Base-by-base conservation (phyloP, 2,888 invertebrate genomes). In the Cryptocephalus moraei region DNA sequence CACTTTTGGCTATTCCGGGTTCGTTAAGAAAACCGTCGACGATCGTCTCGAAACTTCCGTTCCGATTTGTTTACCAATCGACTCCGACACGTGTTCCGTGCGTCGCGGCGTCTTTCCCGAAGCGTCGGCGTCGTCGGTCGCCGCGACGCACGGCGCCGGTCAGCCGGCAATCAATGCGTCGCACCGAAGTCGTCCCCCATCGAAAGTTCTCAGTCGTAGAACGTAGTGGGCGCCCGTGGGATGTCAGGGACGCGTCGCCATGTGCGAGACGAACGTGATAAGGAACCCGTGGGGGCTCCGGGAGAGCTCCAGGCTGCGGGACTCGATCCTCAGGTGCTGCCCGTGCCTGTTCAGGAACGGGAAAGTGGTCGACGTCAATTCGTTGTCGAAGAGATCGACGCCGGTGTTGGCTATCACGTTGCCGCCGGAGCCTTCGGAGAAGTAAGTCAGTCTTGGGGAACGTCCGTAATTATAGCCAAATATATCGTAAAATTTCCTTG, bases 331-430 rank as follows among this genome's bases (percentile, higher is more conserved):
- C n/a, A 52, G 49, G 40, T 63, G 61, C 48, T 62, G 61, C 48
- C 48, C 55, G 32, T 60, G 59, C 32, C 13, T 54, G 33, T 58
- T 54, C 43, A 52, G 45, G 33, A 53, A 41, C 9, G 43, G 52
- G 13, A 60, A 57, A 51, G 50, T 60, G n/a, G 51, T 52, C 34
- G 60, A 61, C 48, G 47, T 47, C 9, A 44, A 45, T 47, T 43
- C 41, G 33, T 10, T 40, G 10, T 44, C 50, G 9, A 57, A 53
- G 39, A 50, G 14, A 13, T 51, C 55, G 3, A 66, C 68, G 9
- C 69, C 67, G 2, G 62, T 68, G 13, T 53, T 67, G 41, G 56
- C 64, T n/a, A 59, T 68, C 43, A 63, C 63, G 9, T 46, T 63
- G 41, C 56, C 65, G 31, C 62, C 62, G 8, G 56, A 54, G 34